phyloP scores from a whole-genome alignment of 2,888 invertebrate species.

The Eledone cirrhosa region DNA sequence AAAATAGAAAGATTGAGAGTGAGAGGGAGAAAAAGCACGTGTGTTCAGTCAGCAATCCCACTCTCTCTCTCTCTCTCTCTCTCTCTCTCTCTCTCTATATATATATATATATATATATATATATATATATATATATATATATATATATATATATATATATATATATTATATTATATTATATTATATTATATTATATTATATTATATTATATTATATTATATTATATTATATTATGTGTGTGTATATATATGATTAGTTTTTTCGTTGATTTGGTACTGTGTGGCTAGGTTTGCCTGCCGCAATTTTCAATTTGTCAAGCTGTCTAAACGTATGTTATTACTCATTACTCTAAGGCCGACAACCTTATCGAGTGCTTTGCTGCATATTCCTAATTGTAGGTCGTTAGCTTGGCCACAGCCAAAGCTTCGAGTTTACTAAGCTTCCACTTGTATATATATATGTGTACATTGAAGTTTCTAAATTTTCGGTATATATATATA shows the following conservation, averaged over 20 bases:
- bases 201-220: background rate
- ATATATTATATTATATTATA: background rate
- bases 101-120: conserved; percentile 6
- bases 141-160: background rate
- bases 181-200: background rate
- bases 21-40: background rate
- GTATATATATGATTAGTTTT: background rate
- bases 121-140: conserved; percentile 6
- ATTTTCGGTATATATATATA: background rate
- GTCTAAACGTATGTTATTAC: too few species aligned
- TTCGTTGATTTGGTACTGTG: too few species aligned
- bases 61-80: background rate
- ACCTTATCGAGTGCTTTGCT: background rate
- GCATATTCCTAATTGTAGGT: too few species aligned
- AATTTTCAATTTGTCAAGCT: too few species aligned
- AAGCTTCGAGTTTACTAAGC: too few species aligned
- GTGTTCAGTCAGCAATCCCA: background rate
- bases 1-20: too few species aligned
- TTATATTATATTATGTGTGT: background rate
- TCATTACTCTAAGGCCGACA: background rate
- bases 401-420: too few species aligned
- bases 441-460: background rate
- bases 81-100: conserved; percentile 2
- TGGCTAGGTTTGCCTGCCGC: too few species aligned
- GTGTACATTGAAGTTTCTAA: background rate